phyloP scores from a whole-genome alignment of 2,888 invertebrate species.

The Drosophila conformis region DNA sequence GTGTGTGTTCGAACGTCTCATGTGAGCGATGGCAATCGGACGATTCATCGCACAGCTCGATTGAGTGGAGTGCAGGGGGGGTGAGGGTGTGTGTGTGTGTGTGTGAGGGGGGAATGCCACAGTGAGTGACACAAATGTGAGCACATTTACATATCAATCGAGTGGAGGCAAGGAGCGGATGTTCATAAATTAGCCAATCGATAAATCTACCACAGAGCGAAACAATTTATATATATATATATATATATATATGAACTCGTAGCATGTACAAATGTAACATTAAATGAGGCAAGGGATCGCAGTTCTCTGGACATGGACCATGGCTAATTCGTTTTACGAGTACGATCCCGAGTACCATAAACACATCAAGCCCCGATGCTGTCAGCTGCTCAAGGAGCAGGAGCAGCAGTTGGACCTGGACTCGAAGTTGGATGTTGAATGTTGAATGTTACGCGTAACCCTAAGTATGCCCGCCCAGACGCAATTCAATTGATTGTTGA shows the following conservation, averaged over 20 bases:
- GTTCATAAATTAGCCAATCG: slow-evolving; percentile 85
- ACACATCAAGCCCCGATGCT: slow-evolving; percentile 70
- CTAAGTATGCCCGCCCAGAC: slow-evolving; percentile 49
- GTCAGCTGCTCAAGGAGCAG: slow-evolving; percentile 21
- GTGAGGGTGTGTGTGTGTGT: not conserved
- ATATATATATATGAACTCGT: not conserved
- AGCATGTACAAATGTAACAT: slow-evolving; percentile 57
- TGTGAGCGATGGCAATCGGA: slow-evolving; percentile 79
- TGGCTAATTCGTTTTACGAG: slow-evolving; percentile 66
- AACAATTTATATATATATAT: slow-evolving; percentile 54
- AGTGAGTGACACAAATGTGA: slow-evolving; percentile 80
- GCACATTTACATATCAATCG: slow-evolving; percentile 83
- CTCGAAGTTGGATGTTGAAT: not conserved
- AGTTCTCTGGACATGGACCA: slow-evolving; percentile 11
- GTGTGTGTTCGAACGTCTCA: slow-evolving; percentile 74
- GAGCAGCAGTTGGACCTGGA: not conserved
- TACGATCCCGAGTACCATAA: slow-evolving; percentile 67
- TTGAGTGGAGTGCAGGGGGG: slow-evolving; percentile 18
- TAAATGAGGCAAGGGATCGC: slow-evolving; percentile 55
- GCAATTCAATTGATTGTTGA: slow-evolving; percentile 44
- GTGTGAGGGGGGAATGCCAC: slow-evolving; percentile 7
- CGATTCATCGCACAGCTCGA: slow-evolving; percentile 75
- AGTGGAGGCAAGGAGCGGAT: slow-evolving; percentile 72
- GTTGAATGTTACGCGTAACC: slow-evolving; percentile 28
- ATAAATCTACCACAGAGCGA: slow-evolving; percentile 72